Evolutionary conservation across 1,140 invertebrate genomes (phyloP).

Genomic region (Caenorhabditis remanei): DNA sequence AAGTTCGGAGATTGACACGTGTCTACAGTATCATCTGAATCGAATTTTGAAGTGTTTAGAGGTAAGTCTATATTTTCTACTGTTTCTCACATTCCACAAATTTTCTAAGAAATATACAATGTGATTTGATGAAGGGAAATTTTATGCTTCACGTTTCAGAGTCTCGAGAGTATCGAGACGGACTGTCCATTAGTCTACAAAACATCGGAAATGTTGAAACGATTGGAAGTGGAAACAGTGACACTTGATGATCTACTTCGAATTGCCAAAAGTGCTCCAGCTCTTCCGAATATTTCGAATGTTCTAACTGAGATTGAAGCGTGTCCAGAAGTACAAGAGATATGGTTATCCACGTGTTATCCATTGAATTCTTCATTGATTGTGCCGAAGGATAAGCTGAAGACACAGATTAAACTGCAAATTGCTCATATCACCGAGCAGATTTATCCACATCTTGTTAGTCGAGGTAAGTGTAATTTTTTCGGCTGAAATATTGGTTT

Average conservation of each 20-base stretch:
- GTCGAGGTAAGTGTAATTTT: constrained; percentile 64
- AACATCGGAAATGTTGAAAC: constrained; percentile 63
- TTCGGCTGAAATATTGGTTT: no score
- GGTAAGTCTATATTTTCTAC: not conserved
- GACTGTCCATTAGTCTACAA: constrained; percentile 64
- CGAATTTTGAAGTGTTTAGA: constrained; percentile 56
- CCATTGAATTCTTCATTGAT: constrained; percentile 63
- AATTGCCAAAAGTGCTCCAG: constrained; percentile 57
- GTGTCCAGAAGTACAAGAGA: constrained; percentile 63
- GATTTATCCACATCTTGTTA: constrained; percentile 65
- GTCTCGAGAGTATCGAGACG: constrained; percentile 54
- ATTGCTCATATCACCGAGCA: constrained; percentile 62
- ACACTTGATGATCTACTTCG: constrained; percentile 64
- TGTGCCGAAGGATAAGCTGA: constrained; percentile 62
- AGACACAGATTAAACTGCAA: constrained; percentile 58
- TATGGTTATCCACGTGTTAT: constrained; percentile 67
- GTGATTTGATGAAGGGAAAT: no score
- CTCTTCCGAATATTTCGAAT: constrained; percentile 63
- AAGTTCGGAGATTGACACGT: constrained; percentile 61
- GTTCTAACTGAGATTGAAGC: constrained; percentile 66
- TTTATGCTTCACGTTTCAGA: constrained; percentile 18
- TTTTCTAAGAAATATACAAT: no score
- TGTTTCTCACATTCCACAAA: not conserved
- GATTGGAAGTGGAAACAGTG: constrained; percentile 64
- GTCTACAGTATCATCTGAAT: constrained; percentile 62